Conservation (phyloP, 2,797 vertebrate species). For the Protosalanx chinensis region DNA sequence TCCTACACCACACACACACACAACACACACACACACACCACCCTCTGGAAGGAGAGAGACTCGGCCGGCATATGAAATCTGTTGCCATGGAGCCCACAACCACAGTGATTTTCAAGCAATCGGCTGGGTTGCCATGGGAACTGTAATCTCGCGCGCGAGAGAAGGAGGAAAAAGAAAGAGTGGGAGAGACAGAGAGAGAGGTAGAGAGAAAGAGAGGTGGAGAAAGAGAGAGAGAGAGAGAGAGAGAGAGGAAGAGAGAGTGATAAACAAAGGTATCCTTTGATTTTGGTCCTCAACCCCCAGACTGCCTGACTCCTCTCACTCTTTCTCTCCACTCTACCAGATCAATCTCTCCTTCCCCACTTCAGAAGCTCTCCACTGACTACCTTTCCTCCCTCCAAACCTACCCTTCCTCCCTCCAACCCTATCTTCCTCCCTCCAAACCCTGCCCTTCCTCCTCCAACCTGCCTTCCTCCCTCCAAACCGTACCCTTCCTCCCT, state of each 20-base stretch:
- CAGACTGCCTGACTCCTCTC: conserved; percentile 57
- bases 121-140: conserved; percentile 80
- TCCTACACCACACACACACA: neutral
- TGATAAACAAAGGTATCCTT: conserved; percentile 14
- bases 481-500: no score
- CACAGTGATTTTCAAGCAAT: conserved; percentile 78
- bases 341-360: conserved; percentile 56
- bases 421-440: no score
- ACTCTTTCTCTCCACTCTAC: conserved; percentile 50
- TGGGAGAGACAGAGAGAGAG: conserved; percentile 22
- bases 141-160: conserved; percentile 73
- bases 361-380: conserved; percentile 36
- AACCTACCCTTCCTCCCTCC: no score
- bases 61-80: conserved; percentile 55
- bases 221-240: neutral
- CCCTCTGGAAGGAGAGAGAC: conserved; percentile 32
- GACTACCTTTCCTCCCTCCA: no score
- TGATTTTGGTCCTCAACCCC: neutral
- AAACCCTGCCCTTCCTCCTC: no score
- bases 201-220: neutral
- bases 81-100: conserved; percentile 78
- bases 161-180: conserved; percentile 34
- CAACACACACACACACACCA: no score
- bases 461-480: no score
- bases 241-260: conserved; percentile 2